Conservation (phyloP, 2,888 invertebrate genomes). For the Agrochola litura region DNA sequence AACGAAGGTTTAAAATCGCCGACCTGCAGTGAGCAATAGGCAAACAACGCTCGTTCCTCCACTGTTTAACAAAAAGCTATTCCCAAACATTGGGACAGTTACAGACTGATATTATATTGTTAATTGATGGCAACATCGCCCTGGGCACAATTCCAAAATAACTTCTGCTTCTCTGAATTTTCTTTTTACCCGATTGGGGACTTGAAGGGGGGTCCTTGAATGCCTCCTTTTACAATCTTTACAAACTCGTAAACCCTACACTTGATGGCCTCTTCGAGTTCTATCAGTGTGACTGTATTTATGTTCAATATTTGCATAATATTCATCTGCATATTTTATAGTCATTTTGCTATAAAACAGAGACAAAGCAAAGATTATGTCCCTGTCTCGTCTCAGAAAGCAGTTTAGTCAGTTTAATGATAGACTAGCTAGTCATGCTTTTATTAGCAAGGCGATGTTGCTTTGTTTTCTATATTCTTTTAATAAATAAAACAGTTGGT, state of each 20-base stretch:
- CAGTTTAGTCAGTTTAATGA: conserved; percentile 37
- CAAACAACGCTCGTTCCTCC: conserved; percentile 3
- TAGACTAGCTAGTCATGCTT: conserved; percentile 11
- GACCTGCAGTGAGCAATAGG: conserved; percentile 12
- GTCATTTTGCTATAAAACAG: conserved; percentile 48
- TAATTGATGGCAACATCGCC: conserved; percentile 42
- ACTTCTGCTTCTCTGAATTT: conserved; percentile 39
- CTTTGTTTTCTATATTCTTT: conserved; percentile 1
- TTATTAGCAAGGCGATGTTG: conserved; percentile 15
- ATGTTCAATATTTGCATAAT: conserved; percentile 62
- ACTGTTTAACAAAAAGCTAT: conserved; percentile 33
- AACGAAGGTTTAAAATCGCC: neutral
- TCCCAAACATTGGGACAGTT: conserved; percentile 35
- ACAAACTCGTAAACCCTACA: conserved; percentile 61
- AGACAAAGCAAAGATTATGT: conserved; percentile 53
- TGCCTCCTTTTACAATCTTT: conserved; percentile 55
- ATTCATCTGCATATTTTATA: conserved; percentile 61
- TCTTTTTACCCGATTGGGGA: conserved; percentile 35
- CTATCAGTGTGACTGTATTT: conserved; percentile 60
- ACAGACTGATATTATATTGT: conserved; percentile 41
- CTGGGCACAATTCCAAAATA: conserved; percentile 45
- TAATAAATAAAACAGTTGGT: conserved; percentile 6
- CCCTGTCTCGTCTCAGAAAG: conserved; percentile 32
- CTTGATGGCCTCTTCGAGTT: conserved; percentile 60
- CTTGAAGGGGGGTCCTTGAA: neutral